phyloP scores from a whole-genome alignment of 2,113 vertebrate genomes.

The Oryzias woworae region DNA sequence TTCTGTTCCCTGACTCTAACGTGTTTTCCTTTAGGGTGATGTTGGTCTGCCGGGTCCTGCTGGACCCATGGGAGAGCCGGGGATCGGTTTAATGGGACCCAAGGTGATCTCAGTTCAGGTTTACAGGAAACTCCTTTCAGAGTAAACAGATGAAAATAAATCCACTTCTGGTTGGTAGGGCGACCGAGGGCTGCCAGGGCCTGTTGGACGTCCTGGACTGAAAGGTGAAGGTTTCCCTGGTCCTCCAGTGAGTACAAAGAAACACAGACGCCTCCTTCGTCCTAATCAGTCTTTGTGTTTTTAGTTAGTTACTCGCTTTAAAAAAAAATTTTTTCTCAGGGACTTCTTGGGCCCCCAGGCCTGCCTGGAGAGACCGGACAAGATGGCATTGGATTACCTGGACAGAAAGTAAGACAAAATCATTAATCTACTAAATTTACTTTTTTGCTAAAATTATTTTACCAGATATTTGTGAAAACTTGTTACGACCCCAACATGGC shows the following conservation, averaged over 20 bases:
- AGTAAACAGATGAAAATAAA: neutral
- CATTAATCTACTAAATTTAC: no score
- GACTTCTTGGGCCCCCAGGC: constrained; percentile 77
- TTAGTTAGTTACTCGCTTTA: neutral
- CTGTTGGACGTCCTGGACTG: constrained; percentile 70
- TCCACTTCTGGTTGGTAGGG: constrained; percentile 63
- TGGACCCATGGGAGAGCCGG: constrained; percentile 77
- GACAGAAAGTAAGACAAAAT: constrained; percentile 79
- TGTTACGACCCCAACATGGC: no score
- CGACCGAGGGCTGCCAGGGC: constrained; percentile 77
- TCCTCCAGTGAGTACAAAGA: constrained; percentile 72
- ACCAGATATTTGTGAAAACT: neutral
- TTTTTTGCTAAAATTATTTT: neutral
- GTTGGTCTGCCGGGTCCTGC: constrained; percentile 75
- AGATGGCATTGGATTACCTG: constrained; percentile 81
- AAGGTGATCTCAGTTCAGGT: constrained; percentile 75
- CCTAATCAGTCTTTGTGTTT: neutral
- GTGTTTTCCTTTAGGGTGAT: constrained; percentile 77
- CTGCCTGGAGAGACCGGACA: constrained; percentile 78
- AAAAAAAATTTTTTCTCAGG: constrained; percentile 62
- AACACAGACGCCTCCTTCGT: no score
- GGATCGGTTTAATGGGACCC: constrained; percentile 72
- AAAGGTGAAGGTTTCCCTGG: constrained; percentile 84
- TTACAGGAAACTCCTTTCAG: neutral
- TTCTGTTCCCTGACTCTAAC: neutral